These are phyloP conservation scores for Pachypsylla venusta DNA, from an alignment of 1,140 invertebrate species.

Conservation along the genomic window DNA sequence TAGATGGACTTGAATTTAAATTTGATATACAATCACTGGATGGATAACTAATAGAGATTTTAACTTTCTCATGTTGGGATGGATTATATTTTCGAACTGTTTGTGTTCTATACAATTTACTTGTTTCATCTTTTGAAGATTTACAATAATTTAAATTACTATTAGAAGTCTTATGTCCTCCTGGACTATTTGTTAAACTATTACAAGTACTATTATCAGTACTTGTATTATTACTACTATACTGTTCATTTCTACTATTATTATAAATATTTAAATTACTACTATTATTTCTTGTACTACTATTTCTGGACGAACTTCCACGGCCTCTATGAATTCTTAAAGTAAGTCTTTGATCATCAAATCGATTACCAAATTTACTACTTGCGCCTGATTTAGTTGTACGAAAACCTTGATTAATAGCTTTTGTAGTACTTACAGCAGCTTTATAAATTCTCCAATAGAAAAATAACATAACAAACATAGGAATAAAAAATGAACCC, in stretches of 20 bases:
- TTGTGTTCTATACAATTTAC: neutral
- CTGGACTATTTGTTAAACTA: conserved; percentile 22
- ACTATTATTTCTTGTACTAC: conserved; percentile 32
- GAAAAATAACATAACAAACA: conserved; percentile 92
- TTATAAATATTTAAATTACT: conserved; percentile 26
- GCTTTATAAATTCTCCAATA: conserved; percentile 91
- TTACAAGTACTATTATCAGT: conserved; percentile 21
- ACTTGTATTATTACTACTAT: conserved; percentile 6
- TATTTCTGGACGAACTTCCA: conserved; percentile 38
- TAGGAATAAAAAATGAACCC: conserved; percentile 95
- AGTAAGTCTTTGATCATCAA: conserved; percentile 75
- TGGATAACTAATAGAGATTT: conserved; percentile 67
- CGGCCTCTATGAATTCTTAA: conserved; percentile 78
- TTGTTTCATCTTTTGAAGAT: neutral
- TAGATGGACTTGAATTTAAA: neutral
- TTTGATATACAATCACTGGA: conserved; percentile 52
- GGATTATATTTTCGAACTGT: neutral
- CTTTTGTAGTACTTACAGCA: conserved; percentile 72
- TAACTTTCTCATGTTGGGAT: conserved; percentile 50
- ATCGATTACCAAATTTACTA: conserved; percentile 42
- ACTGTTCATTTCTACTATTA: too few relatives aligned
- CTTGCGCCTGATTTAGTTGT: conserved; percentile 58
- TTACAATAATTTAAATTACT: neutral
- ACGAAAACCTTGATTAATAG: conserved; percentile 81
- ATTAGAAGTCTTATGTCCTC: conserved; percentile 7